phyloP scores from a whole-genome alignment of 1,140 invertebrate genomes.

The Bombyx mori region DNA sequence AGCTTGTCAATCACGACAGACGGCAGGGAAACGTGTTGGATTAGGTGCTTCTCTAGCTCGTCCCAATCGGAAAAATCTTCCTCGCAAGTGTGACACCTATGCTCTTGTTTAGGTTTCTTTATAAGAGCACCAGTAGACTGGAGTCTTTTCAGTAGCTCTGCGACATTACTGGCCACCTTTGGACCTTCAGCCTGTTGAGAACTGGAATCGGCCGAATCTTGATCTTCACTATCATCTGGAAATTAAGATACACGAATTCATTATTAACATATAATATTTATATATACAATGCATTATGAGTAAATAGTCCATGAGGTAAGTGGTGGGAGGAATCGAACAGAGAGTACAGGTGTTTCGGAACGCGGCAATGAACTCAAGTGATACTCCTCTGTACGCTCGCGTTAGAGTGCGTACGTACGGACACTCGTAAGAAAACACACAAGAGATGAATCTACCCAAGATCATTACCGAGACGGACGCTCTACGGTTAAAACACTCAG shows the following conservation, averaged over 20 bases:
- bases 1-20: constrained; percentile 46
- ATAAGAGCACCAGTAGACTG: constrained; percentile 48
- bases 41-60: constrained; percentile 47
- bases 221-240: constrained; percentile 35
- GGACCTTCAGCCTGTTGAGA: constrained; percentile 21
- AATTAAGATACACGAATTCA: constrained; percentile 1
- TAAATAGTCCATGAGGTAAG: no score
- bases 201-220: constrained; percentile 18
- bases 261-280: no score
- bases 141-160: constrained; percentile 40
- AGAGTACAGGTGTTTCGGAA: no score
- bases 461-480: no score
- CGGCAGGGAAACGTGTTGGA: constrained; percentile 53
- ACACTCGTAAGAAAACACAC: no score
- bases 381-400: no score
- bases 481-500: no score
- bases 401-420: no score
- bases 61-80: constrained; percentile 44
- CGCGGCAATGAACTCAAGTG: no score
- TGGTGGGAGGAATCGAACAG: no score
- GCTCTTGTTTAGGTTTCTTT: constrained; percentile 50
- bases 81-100: constrained; percentile 45
- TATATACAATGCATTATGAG: no score
- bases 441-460: no score
- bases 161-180: constrained; percentile 29